Conservation (phyloP, 2,113 vertebrate genomes). For the Pipa parva region DNA sequence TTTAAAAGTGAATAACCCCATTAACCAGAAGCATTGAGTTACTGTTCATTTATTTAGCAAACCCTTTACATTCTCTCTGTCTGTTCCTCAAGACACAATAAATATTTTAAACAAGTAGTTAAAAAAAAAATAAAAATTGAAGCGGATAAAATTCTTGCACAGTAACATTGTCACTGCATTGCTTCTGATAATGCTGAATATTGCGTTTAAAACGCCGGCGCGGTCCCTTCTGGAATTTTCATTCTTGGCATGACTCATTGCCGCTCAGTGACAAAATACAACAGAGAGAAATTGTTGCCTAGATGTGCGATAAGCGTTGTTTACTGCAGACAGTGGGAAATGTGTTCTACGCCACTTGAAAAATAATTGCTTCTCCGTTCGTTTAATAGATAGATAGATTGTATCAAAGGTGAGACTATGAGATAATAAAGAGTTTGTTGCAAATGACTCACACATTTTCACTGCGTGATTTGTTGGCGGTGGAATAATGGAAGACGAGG, state of each 20-base stretch:
- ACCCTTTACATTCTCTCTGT: too few species aligned
- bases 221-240: background rate
- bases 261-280: background rate
- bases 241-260: background rate
- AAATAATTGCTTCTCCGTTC: background rate
- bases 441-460: background rate
- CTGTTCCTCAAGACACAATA: too few species aligned
- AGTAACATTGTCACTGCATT: too few species aligned
- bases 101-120: too few species aligned
- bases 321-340: background rate
- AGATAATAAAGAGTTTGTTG: background rate
- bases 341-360: background rate
- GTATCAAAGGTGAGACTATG: background rate
- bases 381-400: conserved; percentile 1
- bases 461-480: background rate
- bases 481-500: background rate
- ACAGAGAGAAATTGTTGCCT: background rate
- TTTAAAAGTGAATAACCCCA: too few species aligned
- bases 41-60: too few species aligned
- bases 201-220: background rate
- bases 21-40: too few species aligned
- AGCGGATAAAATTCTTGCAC: too few species aligned
- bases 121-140: too few species aligned
- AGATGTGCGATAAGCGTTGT: background rate
- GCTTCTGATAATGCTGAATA: background rate